Percentiles rank a stretch among this genome's conserved stretches.
Evolutionary conservation across 2,797 vertebrate genomes (phyloP).

Genomic region (Platalea minor): DNA sequence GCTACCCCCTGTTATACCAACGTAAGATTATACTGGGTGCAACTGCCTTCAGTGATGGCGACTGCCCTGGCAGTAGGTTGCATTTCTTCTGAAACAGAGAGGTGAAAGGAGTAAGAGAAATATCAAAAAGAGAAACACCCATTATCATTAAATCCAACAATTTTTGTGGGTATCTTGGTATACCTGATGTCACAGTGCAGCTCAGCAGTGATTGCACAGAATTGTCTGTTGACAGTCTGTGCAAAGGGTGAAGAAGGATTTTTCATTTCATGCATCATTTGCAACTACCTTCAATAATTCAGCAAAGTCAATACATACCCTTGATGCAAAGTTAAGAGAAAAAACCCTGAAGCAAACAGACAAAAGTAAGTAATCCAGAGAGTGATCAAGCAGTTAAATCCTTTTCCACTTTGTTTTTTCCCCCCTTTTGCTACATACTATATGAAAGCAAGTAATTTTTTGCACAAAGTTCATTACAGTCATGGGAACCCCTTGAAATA

Average conservation of each 20-base stretch:
- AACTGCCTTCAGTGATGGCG: background rate
- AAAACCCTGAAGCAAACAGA: conserved; percentile 26
- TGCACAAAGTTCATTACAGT: background rate
- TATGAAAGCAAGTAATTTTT: background rate
- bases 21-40: fast-evolving
- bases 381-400: background rate
- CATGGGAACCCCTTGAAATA: background rate
- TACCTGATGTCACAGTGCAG: background rate
- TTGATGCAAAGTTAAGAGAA: conserved; percentile 28
- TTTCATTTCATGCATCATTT: conserved; percentile 70
- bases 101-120: background rate
- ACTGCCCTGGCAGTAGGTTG: background rate
- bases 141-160: background rate
- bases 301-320: conserved; percentile 50
- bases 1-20: background rate
- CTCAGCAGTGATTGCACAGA: background rate
- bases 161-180: background rate
- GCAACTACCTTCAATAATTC: conserved; percentile 55
- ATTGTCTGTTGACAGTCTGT: background rate
- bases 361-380: conserved; percentile 7
- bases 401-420: background rate
- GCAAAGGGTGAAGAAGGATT: conserved; percentile 4
- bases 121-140: background rate
- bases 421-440: background rate
- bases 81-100: background rate